A percentile compares a stretch with the other conserved stretches of the same genome.
Evolutionary conservation across 2,113 vertebrate genomes (phyloP).

Genomic region (human (Homo sapiens)): GRCh38 chr20:47174501-47175000

Average conservation of each 20-base stretch:
- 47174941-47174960: neutral
- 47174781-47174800: neutral
- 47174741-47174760: neutral
- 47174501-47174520: neutral
- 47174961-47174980: neutral
- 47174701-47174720: neutral
- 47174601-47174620: neutral
- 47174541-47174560: neutral
- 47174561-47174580: neutral
- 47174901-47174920: neutral
- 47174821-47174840: neutral
- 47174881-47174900: neutral
- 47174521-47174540: neutral
- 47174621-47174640: too few species aligned
- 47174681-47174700: neutral
- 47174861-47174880: neutral
- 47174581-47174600: rapidly evolving
- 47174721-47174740: neutral
- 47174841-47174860: neutral
- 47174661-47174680: neutral
- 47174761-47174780: neutral
- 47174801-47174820: neutral
- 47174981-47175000: neutral
- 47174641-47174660: rapidly evolving
- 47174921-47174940: neutral